These are phyloP conservation scores for Grammomys dolichurus DNA, from an alignment of 2,113 vertebrate species.

Conservation along the genomic window DNA sequence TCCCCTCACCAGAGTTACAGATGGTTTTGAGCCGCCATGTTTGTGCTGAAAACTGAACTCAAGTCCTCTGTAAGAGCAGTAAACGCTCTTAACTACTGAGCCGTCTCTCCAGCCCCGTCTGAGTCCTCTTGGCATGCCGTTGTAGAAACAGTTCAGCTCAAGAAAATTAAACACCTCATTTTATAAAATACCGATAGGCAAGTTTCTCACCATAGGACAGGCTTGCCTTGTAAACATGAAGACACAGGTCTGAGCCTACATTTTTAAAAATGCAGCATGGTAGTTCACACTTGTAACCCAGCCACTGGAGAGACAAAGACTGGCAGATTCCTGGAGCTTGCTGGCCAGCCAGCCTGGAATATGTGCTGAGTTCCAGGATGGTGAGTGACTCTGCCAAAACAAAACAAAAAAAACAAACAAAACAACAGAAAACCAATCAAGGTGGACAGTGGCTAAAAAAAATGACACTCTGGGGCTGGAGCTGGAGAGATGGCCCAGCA, in stretches of 20 bases:
- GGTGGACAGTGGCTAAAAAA: background rate
- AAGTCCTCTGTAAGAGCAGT: background rate
- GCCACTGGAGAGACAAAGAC: background rate
- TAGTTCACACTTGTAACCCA: background rate
- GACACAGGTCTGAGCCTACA: background rate
- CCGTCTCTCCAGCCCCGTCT: background rate
- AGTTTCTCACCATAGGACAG: background rate
- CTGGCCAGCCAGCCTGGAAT: background rate
- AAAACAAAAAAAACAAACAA: background rate
- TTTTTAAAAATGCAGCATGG: background rate
- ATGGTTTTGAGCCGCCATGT: background rate
- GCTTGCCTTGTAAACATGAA: background rate
- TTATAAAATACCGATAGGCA: background rate
- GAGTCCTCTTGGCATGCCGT: background rate
- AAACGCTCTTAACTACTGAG: background rate
- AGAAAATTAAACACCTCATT: slow-evolving; percentile 11
- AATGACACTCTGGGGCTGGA: background rate
- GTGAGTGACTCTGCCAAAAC: background rate
- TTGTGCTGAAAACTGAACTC: background rate
- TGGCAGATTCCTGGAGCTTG: background rate
- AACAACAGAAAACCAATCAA: background rate
- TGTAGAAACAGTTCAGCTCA: background rate
- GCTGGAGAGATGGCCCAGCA: background rate
- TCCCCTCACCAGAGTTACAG: background rate
- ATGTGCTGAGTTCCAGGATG: background rate